Conservation (phyloP, 2,797 vertebrate species). For the Peromyscus eremicus region DNA sequence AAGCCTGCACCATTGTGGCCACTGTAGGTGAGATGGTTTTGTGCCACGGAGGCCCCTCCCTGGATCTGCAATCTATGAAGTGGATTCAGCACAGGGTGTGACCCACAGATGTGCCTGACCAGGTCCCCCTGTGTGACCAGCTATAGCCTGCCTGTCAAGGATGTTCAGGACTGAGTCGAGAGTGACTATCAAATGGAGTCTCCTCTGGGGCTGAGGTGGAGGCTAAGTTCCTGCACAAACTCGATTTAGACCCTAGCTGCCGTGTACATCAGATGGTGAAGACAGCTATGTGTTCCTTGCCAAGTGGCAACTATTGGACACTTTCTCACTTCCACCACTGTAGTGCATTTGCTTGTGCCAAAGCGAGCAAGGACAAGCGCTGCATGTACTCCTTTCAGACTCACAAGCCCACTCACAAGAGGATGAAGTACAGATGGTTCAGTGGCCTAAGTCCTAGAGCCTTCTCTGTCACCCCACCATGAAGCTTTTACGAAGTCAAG, state of each 20-base stretch:
- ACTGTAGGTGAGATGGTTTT: no score
- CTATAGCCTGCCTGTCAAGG: background rate
- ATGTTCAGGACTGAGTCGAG: background rate
- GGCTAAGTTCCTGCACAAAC: background rate
- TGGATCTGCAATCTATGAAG: background rate
- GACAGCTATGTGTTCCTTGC: background rate
- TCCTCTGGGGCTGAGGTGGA: background rate
- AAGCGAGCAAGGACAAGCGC: background rate
- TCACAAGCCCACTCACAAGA: background rate
- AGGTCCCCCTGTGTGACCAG: background rate
- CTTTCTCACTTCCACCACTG: background rate
- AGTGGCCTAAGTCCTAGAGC: background rate
- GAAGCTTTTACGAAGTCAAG: background rate
- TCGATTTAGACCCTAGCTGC: background rate
- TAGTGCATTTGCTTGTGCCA: background rate
- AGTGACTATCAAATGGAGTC: background rate
- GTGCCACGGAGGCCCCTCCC: background rate
- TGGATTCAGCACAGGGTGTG: background rate
- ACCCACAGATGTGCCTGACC: background rate
- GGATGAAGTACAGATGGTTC: background rate
- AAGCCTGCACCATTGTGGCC: background rate
- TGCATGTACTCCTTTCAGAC: background rate
- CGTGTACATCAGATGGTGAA: background rate
- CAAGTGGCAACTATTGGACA: background rate
- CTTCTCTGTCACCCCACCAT: background rate